Evolutionary conservation across 2,888 invertebrate genomes (phyloP).

Genomic region (Linyphia triangularis): DNA sequence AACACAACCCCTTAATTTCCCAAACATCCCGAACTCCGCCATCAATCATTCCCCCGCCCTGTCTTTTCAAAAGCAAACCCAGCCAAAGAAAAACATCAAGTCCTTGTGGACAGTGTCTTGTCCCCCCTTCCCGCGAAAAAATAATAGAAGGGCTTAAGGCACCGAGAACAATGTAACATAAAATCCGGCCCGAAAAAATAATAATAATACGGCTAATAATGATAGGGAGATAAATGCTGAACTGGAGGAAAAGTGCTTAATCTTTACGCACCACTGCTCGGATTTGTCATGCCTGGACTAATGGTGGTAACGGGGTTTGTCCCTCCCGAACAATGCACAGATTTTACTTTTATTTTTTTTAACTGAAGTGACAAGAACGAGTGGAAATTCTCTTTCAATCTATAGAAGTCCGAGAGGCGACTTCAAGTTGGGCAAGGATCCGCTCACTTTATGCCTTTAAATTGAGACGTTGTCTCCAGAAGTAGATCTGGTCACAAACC

Average conservation of each 20-base stretch:
- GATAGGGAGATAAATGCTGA: conserved; percentile 53
- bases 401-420: no score
- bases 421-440: no score
- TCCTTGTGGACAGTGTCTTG: neutral
- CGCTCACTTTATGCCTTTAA: no score
- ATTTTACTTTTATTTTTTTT: no score
- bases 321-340: no score
- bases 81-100: conserved; percentile 1
- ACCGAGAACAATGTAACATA: conserved; percentile 73
- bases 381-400: no score
- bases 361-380: no score
- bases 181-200: conserved; percentile 41
- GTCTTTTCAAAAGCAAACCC: conserved; percentile 43
- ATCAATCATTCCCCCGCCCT: neutral
- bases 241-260: conserved; percentile 65
- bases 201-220: conserved; percentile 40
- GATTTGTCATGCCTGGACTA: conserved; percentile 68
- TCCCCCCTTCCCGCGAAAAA: neutral
- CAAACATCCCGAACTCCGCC: no score
- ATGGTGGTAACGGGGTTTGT: conserved; percentile 59
- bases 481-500: no score
- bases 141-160: conserved; percentile 44
- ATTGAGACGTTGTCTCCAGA: no score
- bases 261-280: conserved; percentile 68
- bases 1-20: no score